Percentiles rank a stretch among this genome's conserved stretches.
Conservation (phyloP, 2,888 invertebrate genomes). For the Mesorhabditis sp. region DNA sequence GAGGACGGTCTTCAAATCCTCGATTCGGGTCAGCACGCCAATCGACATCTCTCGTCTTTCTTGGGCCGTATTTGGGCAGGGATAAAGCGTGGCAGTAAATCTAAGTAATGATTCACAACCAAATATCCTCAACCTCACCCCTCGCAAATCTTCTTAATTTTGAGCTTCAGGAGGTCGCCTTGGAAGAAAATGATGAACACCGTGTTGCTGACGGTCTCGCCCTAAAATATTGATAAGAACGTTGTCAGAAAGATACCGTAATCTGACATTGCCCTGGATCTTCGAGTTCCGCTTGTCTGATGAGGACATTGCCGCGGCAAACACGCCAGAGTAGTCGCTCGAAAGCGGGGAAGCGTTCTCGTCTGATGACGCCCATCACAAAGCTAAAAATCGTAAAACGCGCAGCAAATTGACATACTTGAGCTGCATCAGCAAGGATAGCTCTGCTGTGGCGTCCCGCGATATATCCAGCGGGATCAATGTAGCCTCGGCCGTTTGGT, state of each 20-base stretch:
- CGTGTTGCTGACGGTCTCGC: slow-evolving; percentile 90
- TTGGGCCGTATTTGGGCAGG: slow-evolving; percentile 92
- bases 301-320: slow-evolving; percentile 91
- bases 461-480: slow-evolving; percentile 6
- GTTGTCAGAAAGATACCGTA: slow-evolving; percentile 68
- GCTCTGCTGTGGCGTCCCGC: neutral
- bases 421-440: no score
- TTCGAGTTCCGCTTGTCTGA: slow-evolving; percentile 85
- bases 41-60: slow-evolving; percentile 96
- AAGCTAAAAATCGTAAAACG: slow-evolving; percentile 68
- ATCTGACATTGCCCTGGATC: slow-evolving; percentile 85
- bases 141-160: slow-evolving; percentile 97
- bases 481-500: neutral
- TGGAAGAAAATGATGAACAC: slow-evolving; percentile 77
- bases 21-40: slow-evolving; percentile 90
- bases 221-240: slow-evolving; percentile 66
- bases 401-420: no score
- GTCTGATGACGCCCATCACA: slow-evolving; percentile 91
- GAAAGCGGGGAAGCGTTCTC: slow-evolving; percentile 90
- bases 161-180: slow-evolving; percentile 93
- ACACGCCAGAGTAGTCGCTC: slow-evolving; percentile 97
- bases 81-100: slow-evolving; percentile 93
- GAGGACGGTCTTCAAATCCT: slow-evolving; percentile 88
- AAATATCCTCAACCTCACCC: slow-evolving; percentile 65
- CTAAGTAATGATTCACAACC: slow-evolving; percentile 31